These are phyloP conservation scores for Amorpha juglandis DNA, from an alignment of 2,888 invertebrate genomes.

Conservation along the genomic window DNA sequence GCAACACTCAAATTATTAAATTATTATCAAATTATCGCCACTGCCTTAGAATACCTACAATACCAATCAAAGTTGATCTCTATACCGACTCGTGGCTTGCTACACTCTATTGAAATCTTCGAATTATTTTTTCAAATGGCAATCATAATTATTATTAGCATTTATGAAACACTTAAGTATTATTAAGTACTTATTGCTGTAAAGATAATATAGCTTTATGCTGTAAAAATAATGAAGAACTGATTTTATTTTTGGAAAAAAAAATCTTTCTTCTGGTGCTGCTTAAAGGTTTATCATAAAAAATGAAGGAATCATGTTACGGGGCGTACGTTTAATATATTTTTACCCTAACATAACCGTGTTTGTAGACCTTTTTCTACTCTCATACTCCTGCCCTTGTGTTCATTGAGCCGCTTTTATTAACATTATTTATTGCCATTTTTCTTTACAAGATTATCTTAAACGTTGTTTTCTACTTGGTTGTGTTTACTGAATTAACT, in stretches of 20 bases:
- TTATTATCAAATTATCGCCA: too few relatives aligned
- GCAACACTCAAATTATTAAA: too few relatives aligned
- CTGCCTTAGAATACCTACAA: too few relatives aligned
- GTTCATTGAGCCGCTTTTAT: conserved; percentile 50
- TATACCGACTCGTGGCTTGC: too few relatives aligned
- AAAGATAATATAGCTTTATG: too few relatives aligned
- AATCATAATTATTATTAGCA: too few relatives aligned
- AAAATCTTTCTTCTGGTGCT: neutral
- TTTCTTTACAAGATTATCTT: conserved; percentile 41
- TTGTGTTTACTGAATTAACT: conserved; percentile 43
- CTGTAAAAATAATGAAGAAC: too few relatives aligned
- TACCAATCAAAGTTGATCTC: too few relatives aligned
- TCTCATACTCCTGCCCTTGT: conserved; percentile 40
- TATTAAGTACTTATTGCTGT: too few relatives aligned
- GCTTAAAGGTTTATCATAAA: neutral
- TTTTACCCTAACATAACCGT: conserved; percentile 35
- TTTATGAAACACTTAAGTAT: too few relatives aligned
- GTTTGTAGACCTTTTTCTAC: conserved; percentile 48
- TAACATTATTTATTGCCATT: conserved; percentile 56
- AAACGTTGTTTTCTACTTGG: conserved; percentile 42
- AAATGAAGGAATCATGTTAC: conserved; percentile 18
- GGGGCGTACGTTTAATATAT: conserved; percentile 26
- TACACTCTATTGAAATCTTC: too few relatives aligned
- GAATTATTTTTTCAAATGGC: too few relatives aligned
- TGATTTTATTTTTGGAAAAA: neutral